Conservation (phyloP, 2,113 vertebrate species). For the Rhinoderma darwinii region DNA sequence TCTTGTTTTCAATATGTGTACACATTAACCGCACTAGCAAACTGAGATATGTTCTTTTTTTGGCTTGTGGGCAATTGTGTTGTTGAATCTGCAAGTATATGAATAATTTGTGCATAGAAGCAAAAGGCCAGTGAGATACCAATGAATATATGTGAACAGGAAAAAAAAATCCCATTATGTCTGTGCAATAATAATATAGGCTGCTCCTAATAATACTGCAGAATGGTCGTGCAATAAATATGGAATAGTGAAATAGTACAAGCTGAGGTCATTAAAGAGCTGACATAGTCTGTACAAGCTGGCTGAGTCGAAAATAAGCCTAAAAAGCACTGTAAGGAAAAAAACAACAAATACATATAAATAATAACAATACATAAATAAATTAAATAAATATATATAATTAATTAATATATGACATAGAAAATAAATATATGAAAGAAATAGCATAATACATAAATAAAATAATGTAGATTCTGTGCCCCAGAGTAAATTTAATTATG, state of each 20-base stretch:
- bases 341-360: not conserved
- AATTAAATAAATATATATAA: too few relatives aligned
- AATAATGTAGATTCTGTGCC: too few relatives aligned
- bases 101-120: slow-evolving; percentile 54
- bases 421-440: too few relatives aligned
- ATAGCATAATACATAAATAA: too few relatives aligned
- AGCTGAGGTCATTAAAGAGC: slow-evolving; percentile 46
- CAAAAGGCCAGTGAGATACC: slow-evolving; percentile 38
- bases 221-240: slow-evolving; percentile 42
- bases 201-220: slow-evolving; percentile 27
- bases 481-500: too few relatives aligned
- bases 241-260: slow-evolving; percentile 44
- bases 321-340: not conserved
- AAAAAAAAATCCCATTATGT: slow-evolving; percentile 43
- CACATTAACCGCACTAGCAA: slow-evolving; percentile 6
- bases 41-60: slow-evolving; percentile 25
- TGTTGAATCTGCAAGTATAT: slow-evolving; percentile 53
- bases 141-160: slow-evolving; percentile 42
- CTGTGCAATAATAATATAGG: slow-evolving; percentile 20
- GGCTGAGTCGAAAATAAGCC: not conserved
- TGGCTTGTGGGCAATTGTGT: slow-evolving; percentile 45
- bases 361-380: not conserved
- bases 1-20: slow-evolving; percentile 37
- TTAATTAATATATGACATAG: too few relatives aligned
- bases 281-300: slow-evolving; percentile 12